These are phyloP conservation scores for Aldrovandia affinis DNA, from an alignment of 2,797 vertebrate species.

Conservation along the genomic window DNA sequence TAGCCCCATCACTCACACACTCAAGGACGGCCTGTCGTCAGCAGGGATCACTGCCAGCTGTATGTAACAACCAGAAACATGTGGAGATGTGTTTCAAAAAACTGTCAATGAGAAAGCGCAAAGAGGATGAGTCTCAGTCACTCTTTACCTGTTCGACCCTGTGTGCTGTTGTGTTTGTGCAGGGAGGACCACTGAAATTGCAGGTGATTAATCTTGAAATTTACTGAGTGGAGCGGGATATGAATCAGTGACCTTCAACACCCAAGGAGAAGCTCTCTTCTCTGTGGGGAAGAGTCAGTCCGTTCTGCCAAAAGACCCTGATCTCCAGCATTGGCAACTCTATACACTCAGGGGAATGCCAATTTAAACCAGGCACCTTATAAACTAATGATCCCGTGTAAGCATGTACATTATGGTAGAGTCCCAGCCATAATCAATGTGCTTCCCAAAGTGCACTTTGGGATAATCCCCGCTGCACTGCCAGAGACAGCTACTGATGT, in stretches of 20 bases:
- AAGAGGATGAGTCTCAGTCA: neutral
- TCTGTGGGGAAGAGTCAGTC: neutral
- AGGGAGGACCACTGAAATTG: neutral
- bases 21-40: neutral
- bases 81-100: neutral
- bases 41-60: neutral
- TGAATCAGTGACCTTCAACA: neutral
- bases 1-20: conserved; percentile 20
- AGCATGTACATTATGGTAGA: too few relatives aligned
- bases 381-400: too few relatives aligned
- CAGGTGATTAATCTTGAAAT: neutral
- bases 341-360: neutral
- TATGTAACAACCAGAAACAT: neutral
- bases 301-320: neutral
- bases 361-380: neutral
- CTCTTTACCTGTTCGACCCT: neutral
- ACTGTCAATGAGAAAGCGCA: neutral
- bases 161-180: neutral
- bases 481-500: neutral
- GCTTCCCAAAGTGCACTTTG: neutral
- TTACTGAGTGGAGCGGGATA: neutral
- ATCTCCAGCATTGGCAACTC: neutral
- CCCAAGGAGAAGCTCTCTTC: neutral
- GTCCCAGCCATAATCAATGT: neutral
- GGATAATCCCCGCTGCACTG: neutral